Percentiles rank a stretch among this genome's conserved stretches.
Conservation (phyloP, 2,113 vertebrate species). For the Urocynchramus pylzowi region DNA sequence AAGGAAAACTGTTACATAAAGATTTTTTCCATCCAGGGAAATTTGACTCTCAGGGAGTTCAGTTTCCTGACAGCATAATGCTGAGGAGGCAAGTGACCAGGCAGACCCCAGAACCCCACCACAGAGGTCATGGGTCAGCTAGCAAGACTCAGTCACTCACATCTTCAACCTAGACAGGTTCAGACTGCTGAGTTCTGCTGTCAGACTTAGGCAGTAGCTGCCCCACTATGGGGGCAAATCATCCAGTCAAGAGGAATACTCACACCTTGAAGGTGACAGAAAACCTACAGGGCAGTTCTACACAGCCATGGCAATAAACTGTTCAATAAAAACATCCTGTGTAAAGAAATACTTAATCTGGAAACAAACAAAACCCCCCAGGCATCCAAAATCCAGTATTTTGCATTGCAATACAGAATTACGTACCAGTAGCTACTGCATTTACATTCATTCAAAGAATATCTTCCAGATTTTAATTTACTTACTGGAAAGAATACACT, state of each 20-base stretch:
- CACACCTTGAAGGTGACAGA: background rate
- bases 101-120: background rate
- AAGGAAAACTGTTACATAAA: background rate
- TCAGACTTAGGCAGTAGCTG: background rate
- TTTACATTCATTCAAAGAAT: background rate
- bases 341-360: background rate
- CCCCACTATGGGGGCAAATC: background rate
- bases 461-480: background rate
- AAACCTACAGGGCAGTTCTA: background rate
- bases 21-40: background rate
- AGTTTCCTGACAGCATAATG: background rate
- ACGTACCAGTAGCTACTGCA: background rate
- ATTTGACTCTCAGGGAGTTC: background rate
- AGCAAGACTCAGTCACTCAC: background rate
- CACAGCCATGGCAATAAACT: background rate
- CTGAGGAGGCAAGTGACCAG: background rate
- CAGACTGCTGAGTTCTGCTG: background rate
- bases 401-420: background rate
- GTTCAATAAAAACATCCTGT: background rate
- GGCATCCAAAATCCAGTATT: background rate
- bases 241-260: background rate
- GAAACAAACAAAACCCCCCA: background rate
- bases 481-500: background rate
- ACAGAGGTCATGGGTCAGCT: background rate
- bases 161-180: background rate